phyloP scores from a whole-genome alignment of 2,888 invertebrate genomes.

The Drosophila tanythrix region DNA sequence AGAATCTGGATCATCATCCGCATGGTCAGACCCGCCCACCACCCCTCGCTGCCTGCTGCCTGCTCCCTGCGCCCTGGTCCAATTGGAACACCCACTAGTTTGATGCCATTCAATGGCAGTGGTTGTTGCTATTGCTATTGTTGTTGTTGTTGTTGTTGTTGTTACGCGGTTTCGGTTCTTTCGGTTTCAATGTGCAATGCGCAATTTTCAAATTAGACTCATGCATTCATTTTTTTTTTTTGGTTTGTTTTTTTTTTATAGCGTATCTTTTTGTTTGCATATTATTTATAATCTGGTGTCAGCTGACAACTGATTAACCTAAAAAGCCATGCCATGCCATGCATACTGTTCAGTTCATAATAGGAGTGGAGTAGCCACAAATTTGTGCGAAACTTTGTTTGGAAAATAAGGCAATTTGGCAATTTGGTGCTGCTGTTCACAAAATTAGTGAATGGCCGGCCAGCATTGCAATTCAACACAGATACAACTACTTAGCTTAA shows the following conservation, averaged over 20 bases:
- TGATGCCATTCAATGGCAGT: constrained; percentile 56
- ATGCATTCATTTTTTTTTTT: constrained; percentile 55
- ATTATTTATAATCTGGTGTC: constrained; percentile 46
- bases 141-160: constrained; percentile 21
- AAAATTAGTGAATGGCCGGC: neutral
- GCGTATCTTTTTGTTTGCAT: constrained; percentile 61
- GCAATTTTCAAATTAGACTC: constrained; percentile 83
- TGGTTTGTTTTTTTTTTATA: constrained; percentile 9
- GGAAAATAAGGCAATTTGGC: constrained; percentile 40
- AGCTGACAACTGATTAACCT: constrained; percentile 65
- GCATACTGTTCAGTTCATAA: constrained; percentile 17
- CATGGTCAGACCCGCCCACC: constrained; percentile 15
- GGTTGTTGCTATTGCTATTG: constrained; percentile 10
- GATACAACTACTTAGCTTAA: constrained; percentile 1
- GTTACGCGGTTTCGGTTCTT: constrained; percentile 54
- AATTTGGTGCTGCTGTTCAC: neutral
- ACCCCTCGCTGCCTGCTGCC: neutral
- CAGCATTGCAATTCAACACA: neutral
- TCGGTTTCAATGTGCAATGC: constrained; percentile 54
- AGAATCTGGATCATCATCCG: constrained; percentile 61
- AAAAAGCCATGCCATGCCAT: constrained; percentile 45
- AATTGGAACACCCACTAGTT: constrained; percentile 34
- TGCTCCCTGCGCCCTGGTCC: neutral
- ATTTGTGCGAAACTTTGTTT: constrained; percentile 42
- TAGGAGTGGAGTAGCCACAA: neutral